Percentiles rank a stretch among this genome's conserved stretches.
Conservation (phyloP, 2,888 invertebrate genomes). For the Aphidius colemani region DNA sequence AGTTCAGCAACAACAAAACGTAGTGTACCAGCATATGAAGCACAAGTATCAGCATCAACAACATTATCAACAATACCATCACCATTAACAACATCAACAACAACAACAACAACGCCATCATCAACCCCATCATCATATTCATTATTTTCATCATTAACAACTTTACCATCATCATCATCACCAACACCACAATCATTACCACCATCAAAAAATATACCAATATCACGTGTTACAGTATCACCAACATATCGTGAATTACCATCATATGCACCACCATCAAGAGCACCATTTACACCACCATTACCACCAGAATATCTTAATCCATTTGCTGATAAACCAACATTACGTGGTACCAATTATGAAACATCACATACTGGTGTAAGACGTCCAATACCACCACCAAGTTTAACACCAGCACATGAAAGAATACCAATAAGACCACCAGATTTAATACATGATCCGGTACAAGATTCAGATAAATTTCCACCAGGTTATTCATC, state of each 20-base stretch:
- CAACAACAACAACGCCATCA: constrained; percentile 67
- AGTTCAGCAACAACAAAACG: constrained; percentile 72
- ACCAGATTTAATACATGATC: constrained; percentile 63
- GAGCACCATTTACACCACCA: constrained; percentile 80
- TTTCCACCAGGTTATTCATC: constrained; percentile 47
- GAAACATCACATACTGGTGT: constrained; percentile 57
- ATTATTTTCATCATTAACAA: constrained; percentile 68
- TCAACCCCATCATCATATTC: constrained; percentile 62
- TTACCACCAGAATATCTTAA: constrained; percentile 82
- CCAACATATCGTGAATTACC: constrained; percentile 70
- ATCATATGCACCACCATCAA: constrained; percentile 81
- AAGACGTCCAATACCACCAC: constrained; percentile 80
- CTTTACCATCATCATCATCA: constrained; percentile 66
- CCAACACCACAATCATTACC: constrained; percentile 57
- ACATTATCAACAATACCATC: constrained; percentile 70
- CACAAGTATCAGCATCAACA: constrained; percentile 61
- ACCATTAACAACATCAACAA: constrained; percentile 66
- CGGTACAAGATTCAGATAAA: constrained; percentile 44
- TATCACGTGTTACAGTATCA: constrained; percentile 48
- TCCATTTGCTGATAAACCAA: constrained; percentile 89
- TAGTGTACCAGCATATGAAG: constrained; percentile 69
- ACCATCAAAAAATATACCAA: constrained; percentile 40
- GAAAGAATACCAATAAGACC: constrained; percentile 83
- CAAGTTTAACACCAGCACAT: constrained; percentile 79
- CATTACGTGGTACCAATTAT: constrained; percentile 74